Evolutionary conservation across 2,113 vertebrate genomes (phyloP).

Genomic region (Microtus montanus): DNA sequence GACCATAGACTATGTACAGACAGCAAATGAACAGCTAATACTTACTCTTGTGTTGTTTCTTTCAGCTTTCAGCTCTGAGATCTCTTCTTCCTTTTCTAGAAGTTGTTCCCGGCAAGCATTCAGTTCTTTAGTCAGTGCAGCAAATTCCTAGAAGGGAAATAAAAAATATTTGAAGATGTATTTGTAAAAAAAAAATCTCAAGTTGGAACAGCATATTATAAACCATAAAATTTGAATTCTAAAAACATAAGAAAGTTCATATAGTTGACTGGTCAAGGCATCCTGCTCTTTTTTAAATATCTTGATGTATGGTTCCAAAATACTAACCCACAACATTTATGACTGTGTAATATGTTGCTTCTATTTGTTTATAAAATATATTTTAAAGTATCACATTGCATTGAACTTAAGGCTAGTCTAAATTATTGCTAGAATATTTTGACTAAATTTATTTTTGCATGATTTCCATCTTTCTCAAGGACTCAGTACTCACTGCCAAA

Average conservation of each 20-base stretch:
- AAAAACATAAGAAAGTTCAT: not conserved
- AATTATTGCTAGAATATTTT: not conserved
- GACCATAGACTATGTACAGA: not conserved
- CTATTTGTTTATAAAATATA: not conserved
- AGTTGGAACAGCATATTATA: not conserved
- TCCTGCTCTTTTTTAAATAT: not conserved
- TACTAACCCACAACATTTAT: not conserved
- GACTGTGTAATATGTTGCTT: not conserved
- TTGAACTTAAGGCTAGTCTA: not conserved
- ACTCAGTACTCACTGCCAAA: not conserved
- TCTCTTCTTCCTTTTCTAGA: conserved; percentile 99
- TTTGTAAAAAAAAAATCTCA: not conserved
- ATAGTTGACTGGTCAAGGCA: not conserved
- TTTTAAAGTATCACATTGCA: conserved; percentile 1
- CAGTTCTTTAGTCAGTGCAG: conserved; percentile 97
- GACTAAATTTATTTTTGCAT: not conserved
- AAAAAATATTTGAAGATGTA: conserved; percentile 29
- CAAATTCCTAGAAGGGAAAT: conserved; percentile 92
- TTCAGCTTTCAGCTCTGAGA: conserved; percentile 98
- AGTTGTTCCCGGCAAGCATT: conserved; percentile 97
- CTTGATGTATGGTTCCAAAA: not conserved
- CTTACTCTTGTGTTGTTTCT: conserved; percentile 98
- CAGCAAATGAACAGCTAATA: not conserved
- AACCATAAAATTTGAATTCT: not conserved
- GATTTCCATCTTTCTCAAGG: not conserved